A percentile compares a stretch with the other conserved stretches of the same genome.
Conservation (phyloP, 37 sponge, comb jelly and placozoan species). For the Bolinopsis microptera region DNA sequence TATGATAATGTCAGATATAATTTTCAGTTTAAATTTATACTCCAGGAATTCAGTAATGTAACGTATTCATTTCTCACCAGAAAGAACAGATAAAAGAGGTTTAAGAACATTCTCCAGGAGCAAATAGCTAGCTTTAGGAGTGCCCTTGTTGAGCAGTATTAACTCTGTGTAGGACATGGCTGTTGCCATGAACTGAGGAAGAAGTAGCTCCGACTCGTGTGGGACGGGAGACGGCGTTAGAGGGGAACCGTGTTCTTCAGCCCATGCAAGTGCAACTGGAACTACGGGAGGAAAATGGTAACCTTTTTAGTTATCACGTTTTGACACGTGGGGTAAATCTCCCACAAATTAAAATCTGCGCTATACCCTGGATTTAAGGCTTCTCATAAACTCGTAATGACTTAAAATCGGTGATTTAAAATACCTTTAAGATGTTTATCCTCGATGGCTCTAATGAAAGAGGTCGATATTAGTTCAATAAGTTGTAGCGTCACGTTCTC, state of each 20-base stretch:
- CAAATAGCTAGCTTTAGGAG: conserved; percentile 44
- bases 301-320: too few species aligned
- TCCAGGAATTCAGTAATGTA: too few species aligned
- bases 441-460: background rate
- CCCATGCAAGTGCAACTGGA: background rate
- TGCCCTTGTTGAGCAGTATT: conserved; percentile 15
- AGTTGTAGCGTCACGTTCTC: conserved; percentile 45
- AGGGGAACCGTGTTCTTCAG: background rate
- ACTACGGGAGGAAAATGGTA: too few species aligned
- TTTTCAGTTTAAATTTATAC: too few species aligned
- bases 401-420: too few species aligned
- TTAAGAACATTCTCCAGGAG: conserved; percentile 34
- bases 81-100: conserved; percentile 24
- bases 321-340: too few species aligned
- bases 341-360: too few species aligned
- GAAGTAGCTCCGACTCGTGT: background rate
- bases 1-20: too few species aligned
- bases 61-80: too few species aligned
- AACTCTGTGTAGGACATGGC: conserved; percentile 33
- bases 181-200: background rate
- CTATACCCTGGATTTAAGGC: too few species aligned
- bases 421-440: background rate
- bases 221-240: background rate
- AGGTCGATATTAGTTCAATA: background rate
- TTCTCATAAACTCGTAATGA: too few species aligned